Evolutionary conservation across 2,797 vertebrate genomes (phyloP).

Genomic region (Hydrolagus colliei): DNA sequence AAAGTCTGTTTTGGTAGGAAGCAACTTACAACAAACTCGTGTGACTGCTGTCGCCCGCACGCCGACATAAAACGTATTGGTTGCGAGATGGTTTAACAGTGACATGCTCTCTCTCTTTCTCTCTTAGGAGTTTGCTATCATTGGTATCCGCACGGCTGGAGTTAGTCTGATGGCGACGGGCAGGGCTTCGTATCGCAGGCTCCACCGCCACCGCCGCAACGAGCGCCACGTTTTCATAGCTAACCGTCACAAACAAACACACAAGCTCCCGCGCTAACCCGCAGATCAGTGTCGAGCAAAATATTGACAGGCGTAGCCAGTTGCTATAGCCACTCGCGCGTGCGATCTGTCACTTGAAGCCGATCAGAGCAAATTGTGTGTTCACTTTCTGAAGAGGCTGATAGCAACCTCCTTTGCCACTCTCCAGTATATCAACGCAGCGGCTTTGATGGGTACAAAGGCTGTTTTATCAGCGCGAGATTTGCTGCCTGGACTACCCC

Average conservation of each 20-base stretch:
- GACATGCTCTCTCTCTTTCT: background rate
- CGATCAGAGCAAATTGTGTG: background rate
- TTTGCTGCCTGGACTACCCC: background rate
- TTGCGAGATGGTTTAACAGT: background rate
- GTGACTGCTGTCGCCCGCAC: background rate
- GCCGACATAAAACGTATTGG: no score
- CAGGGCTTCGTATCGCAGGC: background rate
- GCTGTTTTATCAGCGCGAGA: background rate
- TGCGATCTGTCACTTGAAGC: background rate
- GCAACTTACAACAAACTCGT: no score
- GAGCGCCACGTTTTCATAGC: slow-evolving; percentile 1
- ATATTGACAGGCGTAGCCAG: background rate
- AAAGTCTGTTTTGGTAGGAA: no score
- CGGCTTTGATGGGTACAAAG: background rate
- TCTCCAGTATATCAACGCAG: background rate
- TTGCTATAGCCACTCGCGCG: slow-evolving; percentile 10
- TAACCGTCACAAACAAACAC: background rate
- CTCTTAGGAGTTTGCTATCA: background rate
- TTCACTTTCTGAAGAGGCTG: background rate
- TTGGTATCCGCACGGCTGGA: background rate
- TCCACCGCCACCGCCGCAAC: no score
- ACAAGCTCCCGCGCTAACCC: background rate
- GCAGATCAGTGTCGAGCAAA: background rate
- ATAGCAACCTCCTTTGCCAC: background rate
- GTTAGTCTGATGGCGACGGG: background rate